Base-by-base conservation (phyloP, 2,797 vertebrate species). In the Danionella dracula region DNA sequence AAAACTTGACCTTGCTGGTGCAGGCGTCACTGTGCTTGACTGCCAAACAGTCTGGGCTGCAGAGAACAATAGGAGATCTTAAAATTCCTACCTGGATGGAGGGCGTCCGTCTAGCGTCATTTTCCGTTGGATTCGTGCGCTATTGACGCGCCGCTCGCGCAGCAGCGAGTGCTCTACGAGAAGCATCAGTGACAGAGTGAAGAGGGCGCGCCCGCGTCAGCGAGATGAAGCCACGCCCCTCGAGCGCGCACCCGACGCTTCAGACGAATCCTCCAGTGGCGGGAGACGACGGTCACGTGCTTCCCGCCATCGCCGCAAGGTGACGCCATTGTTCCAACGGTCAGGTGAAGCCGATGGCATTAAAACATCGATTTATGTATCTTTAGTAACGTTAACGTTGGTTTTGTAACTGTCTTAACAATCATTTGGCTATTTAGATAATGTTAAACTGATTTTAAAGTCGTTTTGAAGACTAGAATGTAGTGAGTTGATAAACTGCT, bases 201-300 rank as follows among this genome's bases (percentile, higher is more conserved):
- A 46, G 82, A 68, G 72, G 71, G 79, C 23, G 72, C 72, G 79
- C n/a, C n/a, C 51, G 78, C 80, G 78, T 82, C 76, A 64, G 74
- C 78, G 80, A 78, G 80, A 78, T 61, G 62, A 85, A 84, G 83
- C 86, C 89, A 86, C 89, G 87, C 88, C 88, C 85, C 83, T 61
- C 35, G n/a, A 57, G 59, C 44, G 59, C 44, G 49, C 61, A 60
- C 21, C 59, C 48, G 41, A 58, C 57, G 21, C 16, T 7, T 32
- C 56, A 38, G 8, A 46, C 56, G 1, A 46, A 55, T 38, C 40
- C 11, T 10, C 11, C 19, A 10, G 40, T 29, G 20, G 38, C 31
- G 13, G 49, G 4, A 44, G 50, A 31, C 61, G 15, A 4, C 4
- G 42, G 13, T 2, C 40, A 1, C 5, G 49, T 40, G 1, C 4